These are phyloP conservation scores for Heliconius charithonia DNA, from an alignment of 2,888 invertebrate species.

Conservation along the genomic window DNA sequence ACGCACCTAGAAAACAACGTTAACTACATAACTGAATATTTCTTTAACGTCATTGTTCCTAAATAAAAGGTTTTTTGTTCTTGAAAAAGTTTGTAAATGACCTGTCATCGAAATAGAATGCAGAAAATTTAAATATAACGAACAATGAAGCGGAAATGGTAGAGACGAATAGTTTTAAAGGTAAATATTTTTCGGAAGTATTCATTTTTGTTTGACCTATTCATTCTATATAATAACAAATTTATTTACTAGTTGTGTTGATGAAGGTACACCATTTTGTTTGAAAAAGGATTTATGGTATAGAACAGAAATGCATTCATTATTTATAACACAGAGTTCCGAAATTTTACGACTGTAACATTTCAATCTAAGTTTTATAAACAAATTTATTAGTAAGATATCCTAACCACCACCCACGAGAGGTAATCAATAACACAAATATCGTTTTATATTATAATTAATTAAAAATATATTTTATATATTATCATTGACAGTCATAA, in stretches of 20 bases:
- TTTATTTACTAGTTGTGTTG: not conserved
- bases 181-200: not conserved
- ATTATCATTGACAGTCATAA: not conserved
- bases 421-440: not conserved
- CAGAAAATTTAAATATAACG: slow-evolving; percentile 6
- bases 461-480: not conserved
- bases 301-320: slow-evolving; percentile 11
- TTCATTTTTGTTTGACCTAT: not conserved
- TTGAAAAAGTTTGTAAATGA: slow-evolving; percentile 1
- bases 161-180: slow-evolving; percentile 33
- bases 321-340: not conserved
- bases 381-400: slow-evolving; percentile 16
- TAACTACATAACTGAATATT: slow-evolving; percentile 33
- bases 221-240: not conserved
- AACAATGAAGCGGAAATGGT: slow-evolving; percentile 39
- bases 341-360: slow-evolving; percentile 10
- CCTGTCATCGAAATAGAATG: slow-evolving; percentile 35
- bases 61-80: slow-evolving; percentile 13
- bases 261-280: slow-evolving; percentile 2
- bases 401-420: not conserved
- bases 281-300: slow-evolving; percentile 16
- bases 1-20: slow-evolving; percentile 31
- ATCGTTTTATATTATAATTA: not conserved
- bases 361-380: slow-evolving; percentile 9
- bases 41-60: slow-evolving; percentile 38